Base-by-base conservation (phyloP, 2,797 vertebrate species). In the Tinamus major region DNA sequence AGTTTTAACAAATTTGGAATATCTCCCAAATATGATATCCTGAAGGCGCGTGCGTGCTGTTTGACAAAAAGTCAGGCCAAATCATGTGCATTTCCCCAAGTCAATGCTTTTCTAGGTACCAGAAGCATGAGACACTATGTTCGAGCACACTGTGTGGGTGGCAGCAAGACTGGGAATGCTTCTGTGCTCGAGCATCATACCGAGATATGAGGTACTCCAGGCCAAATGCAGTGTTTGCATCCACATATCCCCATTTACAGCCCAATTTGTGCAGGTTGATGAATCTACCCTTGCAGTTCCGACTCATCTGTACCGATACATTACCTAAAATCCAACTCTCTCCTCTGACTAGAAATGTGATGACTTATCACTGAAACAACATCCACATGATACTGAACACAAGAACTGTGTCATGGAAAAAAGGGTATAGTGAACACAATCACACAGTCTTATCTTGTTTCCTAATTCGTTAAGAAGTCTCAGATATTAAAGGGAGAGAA, bases 391-490 rank as follows among this genome's bases (percentile, higher is more conserved):
- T 62, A 79, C 77, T 9, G 51, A 85, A 53, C 68, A 59, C 65
- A 68, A 76, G 31, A 89, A 67, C 46, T 63, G 48, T 92, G 93
- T 82, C 83, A 94, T 64, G 90, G 89, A 94, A 87, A 86, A 93
- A 82, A 18, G 14, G 46, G 49, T 33, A 67, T 17, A 64, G 49
- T 46, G 72, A 95, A 63, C 59, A 51, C 89, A 84, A 75, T 61
- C 85, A 58, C 71, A 79, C 65, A 46, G 76, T 44, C 87, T 95
- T 90, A 92, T 92, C 82, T 72, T 90, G 87, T 84, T 89, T 79
- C 86, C 79, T 69, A 92, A 94, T 80, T 71, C 29, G 20, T 37
- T 75, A 91, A 85, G 87, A 87, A 79, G 82, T 23, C 24, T 79
- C 72, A 29, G 68, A 87, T 48, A 48, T 23, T 75, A 62, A 68